Evolutionary conservation across 2,797 vertebrate species (phyloP), one percentile per base, ranked within the genome.

Genomic region (Cryptoprocta ferox): DNA sequence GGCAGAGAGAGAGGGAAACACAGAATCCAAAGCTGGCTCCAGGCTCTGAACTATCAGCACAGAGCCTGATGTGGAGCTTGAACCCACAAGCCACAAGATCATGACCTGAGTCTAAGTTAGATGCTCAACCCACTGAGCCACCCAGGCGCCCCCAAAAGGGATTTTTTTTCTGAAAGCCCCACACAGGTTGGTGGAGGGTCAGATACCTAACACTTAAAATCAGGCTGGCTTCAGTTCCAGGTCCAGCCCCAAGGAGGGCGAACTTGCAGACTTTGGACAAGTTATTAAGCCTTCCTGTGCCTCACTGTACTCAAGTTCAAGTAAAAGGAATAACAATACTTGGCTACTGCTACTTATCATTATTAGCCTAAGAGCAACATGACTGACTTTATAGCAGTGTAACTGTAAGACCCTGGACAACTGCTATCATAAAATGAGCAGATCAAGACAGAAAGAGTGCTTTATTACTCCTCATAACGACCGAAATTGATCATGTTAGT

Each of bases 191-290:
- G 26, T 95, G 28, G 9, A 8, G 18, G 26, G 2, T 80, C 14
- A 59, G 21, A 24, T 10, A 24, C 4, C 30, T 32, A 59, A 45
- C 56, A 65, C 6, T 45, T 73, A 45, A 30, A 42, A 91, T 39
- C 45, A 91, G 65, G 61, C 21, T 8, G 14, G 35, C 66, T 42
- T 19, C 24, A n/a, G 35, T 21, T 85, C 30, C 8, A n/a, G 53
- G 3, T 26, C 48, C 28, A 39, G 61, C 16, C 7, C 14, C 26
- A n/a, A 0, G 0, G 0, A 73, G 2, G 11, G 2, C 30, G 63
- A 28, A 82, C 5, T 4, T 53, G 61, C 45, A 94, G 28, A 66
- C 32, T 61, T 42, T 66, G 18, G 2, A 42, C n/a, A 37, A 71
- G 53, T 66, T 79, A 61, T 65, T 56, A 66, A 68, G 56, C 12